Percentiles rank a stretch among this genome's conserved stretches.
Evolutionary conservation across 2,797 vertebrate genomes (phyloP).

Genomic region (Ispidina lecontei): DNA sequence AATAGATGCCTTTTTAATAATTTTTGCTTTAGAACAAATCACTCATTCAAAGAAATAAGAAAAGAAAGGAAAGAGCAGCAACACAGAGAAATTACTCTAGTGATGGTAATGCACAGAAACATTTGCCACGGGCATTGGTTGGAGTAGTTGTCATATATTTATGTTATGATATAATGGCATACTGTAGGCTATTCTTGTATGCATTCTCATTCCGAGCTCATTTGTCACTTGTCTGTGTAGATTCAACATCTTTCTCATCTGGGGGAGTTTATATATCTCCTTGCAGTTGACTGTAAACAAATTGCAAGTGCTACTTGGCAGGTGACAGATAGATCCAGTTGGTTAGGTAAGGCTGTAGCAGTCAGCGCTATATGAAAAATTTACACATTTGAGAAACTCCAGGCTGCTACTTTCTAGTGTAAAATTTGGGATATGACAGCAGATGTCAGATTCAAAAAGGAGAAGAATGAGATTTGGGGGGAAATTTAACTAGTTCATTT

Average conservation of each 20-base stretch:
- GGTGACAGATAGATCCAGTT: slow-evolving; percentile 71
- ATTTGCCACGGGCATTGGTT: slow-evolving; percentile 76
- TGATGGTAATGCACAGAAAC: slow-evolving; percentile 56
- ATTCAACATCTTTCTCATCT: slow-evolving; percentile 77
- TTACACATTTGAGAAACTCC: slow-evolving; percentile 23
- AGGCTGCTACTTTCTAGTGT: neutral
- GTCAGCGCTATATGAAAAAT: slow-evolving; percentile 14
- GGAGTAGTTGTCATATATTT: slow-evolving; percentile 79
- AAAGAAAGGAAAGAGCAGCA: neutral
- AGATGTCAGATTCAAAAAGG: neutral
- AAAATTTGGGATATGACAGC: slow-evolving; percentile 18
- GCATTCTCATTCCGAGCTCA: slow-evolving; percentile 64
- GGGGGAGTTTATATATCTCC: slow-evolving; percentile 76
- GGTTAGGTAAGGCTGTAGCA: slow-evolving; percentile 53
- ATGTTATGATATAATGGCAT: slow-evolving; percentile 79
- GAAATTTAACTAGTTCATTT: neutral
- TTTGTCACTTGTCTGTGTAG: slow-evolving; percentile 80
- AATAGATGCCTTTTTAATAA: neutral
- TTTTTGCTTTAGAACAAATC: slow-evolving; percentile 15
- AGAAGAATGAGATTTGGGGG: neutral
- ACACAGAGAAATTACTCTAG: slow-evolving; percentile 64
- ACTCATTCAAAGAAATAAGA: neutral
- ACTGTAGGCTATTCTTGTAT: slow-evolving; percentile 79
- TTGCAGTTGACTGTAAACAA: slow-evolving; percentile 79
- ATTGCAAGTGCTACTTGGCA: slow-evolving; percentile 69